Conservation (phyloP, 1,140 invertebrate species). For the Drosophila bifasciata region DNA sequence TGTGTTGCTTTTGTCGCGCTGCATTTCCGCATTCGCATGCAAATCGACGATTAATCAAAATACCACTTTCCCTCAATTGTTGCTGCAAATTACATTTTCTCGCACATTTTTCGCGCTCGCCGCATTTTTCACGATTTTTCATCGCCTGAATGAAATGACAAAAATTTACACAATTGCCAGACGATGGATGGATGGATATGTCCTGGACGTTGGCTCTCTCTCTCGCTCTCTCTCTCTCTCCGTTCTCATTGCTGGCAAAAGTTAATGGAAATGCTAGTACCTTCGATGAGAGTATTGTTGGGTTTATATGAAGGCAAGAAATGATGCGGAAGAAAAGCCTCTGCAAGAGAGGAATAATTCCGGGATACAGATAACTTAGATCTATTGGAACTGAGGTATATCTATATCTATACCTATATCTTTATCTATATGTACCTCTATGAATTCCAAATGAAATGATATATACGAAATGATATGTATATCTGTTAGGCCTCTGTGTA, state of each 20-base stretch:
- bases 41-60: conserved; percentile 72
- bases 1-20: conserved; percentile 4
- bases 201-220: background rate
- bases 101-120: conserved; percentile 46
- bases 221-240: conserved; percentile 8
- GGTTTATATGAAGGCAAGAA: no score
- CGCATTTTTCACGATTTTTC: background rate
- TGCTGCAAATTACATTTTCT: conserved; percentile 66
- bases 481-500: no score
- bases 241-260: conserved; percentile 25
- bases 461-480: no score
- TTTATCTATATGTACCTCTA: no score
- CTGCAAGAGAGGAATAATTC: no score
- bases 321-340: no score
- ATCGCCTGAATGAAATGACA: conserved; percentile 40
- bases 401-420: no score
- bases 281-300: no score
- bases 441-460: no score
- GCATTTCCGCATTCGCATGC: conserved; percentile 55
- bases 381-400: no score
- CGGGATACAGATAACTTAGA: no score
- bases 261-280: conserved; percentile 44
- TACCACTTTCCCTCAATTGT: conserved; percentile 63
- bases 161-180: conserved; percentile 53
- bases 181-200: background rate